Evolutionary conservation across 2,888 invertebrate genomes (phyloP), one percentile per base, ranked within the genome.

Genomic region (Beris morrisii): DNA sequence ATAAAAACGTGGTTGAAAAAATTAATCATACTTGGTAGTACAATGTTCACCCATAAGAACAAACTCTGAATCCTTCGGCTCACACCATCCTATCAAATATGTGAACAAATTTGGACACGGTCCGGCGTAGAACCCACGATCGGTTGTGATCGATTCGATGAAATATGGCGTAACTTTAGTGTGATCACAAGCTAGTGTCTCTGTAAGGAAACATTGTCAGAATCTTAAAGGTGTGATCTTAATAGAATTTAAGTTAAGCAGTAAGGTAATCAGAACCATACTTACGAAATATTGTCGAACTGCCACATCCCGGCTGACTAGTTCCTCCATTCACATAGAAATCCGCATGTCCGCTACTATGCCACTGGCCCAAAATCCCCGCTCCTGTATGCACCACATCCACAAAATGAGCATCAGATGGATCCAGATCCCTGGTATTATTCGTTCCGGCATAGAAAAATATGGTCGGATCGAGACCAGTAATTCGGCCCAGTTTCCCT

Each of bases 101-200:
- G 91, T 89, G 70, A 93, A 86, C 22, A 93, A 82, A 75, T 88
- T 92, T 31, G 89, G 86, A 75, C 93, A 93, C 0, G 92, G 92
- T 4, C 92, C 91, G 2, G 93, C 91, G 87, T 91, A 93, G 78
- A 93, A 93, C 28, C 93, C 93, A 13, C 83, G 82, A 65, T 84
- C 86, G 13, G 90, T 87, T 73, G 90, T 90, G 73, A 93, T 93
- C 1, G 93, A 93, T 79, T 93, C 93, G 71, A 93, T 92, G 78
- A 93, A 93, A 78, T 92, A 93, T 9, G 93, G 93, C 3, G 93
- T 93, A 68, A 93, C 93, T 82, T 92, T 92, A 5, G 93, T 93
- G 77, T 93, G 93, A 78, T 93, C 93, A 78, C 93, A 93, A 31
- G 93, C 90, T 68, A 93, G 81, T 0, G 93, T 93, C 83, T 92